Conservation (phyloP, 2,888 invertebrate genomes). For the Neuroscelio doddi region DNA sequence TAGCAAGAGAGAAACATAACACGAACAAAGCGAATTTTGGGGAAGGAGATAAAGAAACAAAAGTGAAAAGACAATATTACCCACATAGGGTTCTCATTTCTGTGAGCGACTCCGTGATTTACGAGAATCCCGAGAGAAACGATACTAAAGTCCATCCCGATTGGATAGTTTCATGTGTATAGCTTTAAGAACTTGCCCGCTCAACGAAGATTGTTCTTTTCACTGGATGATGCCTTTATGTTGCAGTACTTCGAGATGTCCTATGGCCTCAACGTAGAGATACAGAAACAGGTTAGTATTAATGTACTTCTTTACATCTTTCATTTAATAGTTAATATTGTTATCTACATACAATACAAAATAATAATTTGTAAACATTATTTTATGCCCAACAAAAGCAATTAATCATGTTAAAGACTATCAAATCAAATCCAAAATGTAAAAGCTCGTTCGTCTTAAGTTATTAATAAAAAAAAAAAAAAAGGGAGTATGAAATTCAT, state of each 20-base stretch:
- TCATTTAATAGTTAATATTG: too few species aligned
- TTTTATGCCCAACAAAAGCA: too few species aligned
- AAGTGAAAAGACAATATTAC: conserved; percentile 35
- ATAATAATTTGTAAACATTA: too few species aligned
- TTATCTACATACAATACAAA: too few species aligned
- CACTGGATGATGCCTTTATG: conserved; percentile 57
- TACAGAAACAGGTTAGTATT: conserved; percentile 90
- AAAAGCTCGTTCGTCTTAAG: too few species aligned
- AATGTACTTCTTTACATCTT: neutral
- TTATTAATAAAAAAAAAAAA: neutral
- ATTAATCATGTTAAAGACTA: too few species aligned
- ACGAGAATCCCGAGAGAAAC: conserved; percentile 48
- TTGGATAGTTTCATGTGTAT: conserved; percentile 41
- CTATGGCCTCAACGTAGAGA: conserved; percentile 94
- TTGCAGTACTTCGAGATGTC: conserved; percentile 97
- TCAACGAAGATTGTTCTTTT: conserved; percentile 31
- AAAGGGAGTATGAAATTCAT: neutral
- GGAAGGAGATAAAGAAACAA: conserved; percentile 33
- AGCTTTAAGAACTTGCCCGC: conserved; percentile 37
- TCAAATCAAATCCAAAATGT: too few species aligned
- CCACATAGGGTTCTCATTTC: conserved; percentile 51
- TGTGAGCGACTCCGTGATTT: conserved; percentile 48
- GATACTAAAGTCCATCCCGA: conserved; percentile 42
- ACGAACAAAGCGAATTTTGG: conserved; percentile 39
- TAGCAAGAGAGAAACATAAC: conserved; percentile 36